A percentile compares a stretch with the other conserved stretches of the same genome.
Evolutionary conservation across 2,113 vertebrate species (phyloP).

Genomic region (Pomatorhinus ruficollis): DNA sequence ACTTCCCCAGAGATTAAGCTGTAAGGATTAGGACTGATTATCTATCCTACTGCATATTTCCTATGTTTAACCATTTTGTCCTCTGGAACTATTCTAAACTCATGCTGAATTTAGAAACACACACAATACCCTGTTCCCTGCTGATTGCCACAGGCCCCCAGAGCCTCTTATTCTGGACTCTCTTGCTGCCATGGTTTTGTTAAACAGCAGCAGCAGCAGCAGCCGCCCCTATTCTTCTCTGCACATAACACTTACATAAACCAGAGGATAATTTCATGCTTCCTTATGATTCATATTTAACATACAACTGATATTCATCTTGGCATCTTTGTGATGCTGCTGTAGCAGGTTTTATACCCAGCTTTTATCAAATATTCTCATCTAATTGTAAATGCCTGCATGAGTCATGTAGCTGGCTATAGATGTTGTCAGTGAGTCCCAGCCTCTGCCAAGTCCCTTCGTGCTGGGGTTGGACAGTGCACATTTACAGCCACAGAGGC

Average conservation of each 20-base stretch:
- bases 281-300: background rate
- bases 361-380: background rate
- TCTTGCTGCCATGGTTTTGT: background rate
- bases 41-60: background rate
- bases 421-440: background rate
- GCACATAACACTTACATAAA: background rate
- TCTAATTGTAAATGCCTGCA: background rate
- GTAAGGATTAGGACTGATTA: background rate
- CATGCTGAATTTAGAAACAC: background rate
- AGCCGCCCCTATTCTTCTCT: background rate
- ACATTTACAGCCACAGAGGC: background rate
- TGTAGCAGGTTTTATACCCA: background rate
- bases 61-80: background rate
- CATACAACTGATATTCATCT: background rate
- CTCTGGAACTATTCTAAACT: background rate
- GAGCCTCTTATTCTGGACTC: background rate
- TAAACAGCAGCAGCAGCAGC: background rate
- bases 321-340: background rate
- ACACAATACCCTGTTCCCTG: background rate
- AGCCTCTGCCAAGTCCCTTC: background rate
- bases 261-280: background rate
- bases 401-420: background rate
- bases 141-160: background rate
- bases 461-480: background rate
- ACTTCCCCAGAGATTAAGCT: background rate